These are phyloP conservation scores for Gobio gobio DNA, from an alignment of 2,113 vertebrate species.

Conservation along the genomic window DNA sequence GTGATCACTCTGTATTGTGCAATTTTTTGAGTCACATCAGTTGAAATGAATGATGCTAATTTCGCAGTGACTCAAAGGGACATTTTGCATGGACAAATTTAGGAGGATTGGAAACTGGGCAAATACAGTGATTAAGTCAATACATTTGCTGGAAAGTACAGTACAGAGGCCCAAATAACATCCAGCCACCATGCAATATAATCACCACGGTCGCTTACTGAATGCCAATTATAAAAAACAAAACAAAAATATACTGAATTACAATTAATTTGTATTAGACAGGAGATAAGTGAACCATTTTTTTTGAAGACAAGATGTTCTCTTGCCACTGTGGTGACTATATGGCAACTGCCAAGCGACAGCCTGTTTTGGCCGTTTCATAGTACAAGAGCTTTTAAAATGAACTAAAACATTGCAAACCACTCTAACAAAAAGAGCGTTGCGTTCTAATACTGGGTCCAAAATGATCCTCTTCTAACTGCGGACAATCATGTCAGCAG, in stretches of 20 bases:
- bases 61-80: not conserved
- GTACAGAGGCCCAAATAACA: slow-evolving; percentile 21
- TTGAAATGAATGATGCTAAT: not conserved
- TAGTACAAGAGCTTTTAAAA: slow-evolving; percentile 50
- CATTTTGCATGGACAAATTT: slow-evolving; percentile 1
- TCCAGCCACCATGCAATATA: slow-evolving; percentile 32
- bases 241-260: not conserved
- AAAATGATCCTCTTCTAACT: slow-evolving; percentile 37
- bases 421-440: slow-evolving; percentile 45
- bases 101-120: not conserved
- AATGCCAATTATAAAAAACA: not conserved
- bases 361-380: slow-evolving; percentile 8
- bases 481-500: slow-evolving; percentile 76
- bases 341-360: not conserved
- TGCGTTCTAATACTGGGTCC: slow-evolving; percentile 38
- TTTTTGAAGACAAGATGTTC: slow-evolving; percentile 16
- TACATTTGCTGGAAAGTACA: slow-evolving; percentile 47
- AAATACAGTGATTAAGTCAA: slow-evolving; percentile 33
- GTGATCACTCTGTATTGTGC: not conserved
- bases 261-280: not conserved
- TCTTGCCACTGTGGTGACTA: slow-evolving; percentile 39
- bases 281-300: not conserved
- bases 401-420: slow-evolving; percentile 49
- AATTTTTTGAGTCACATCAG: slow-evolving; percentile 30
- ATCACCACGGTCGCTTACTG: slow-evolving; percentile 33